A percentile compares a stretch with the other conserved stretches of the same genome.
Evolutionary conservation across 2,113 vertebrate genomes (phyloP).

Genomic region (Tychaedon coryphoeus): DNA sequence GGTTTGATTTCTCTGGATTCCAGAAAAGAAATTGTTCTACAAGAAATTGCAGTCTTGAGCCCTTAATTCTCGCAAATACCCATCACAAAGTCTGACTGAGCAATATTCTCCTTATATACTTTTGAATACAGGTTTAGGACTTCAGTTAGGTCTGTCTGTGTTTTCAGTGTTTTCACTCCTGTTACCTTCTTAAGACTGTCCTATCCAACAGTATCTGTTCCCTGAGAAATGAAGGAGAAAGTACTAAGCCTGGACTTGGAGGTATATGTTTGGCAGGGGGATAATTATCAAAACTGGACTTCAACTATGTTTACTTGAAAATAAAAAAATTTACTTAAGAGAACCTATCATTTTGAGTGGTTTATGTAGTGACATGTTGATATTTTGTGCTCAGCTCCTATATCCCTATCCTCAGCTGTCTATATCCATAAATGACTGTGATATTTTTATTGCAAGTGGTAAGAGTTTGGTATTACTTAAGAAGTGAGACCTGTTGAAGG

Average conservation of each 20-base stretch:
- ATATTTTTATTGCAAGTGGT: not conserved
- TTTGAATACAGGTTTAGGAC: not conserved
- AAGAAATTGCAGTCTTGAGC: not conserved
- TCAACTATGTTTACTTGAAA: not conserved
- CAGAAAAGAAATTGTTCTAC: not conserved
- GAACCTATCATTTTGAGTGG: not conserved
- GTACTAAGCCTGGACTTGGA: too few relatives aligned
- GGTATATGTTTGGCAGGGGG: accelerated
- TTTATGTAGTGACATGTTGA: not conserved
- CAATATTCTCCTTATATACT: not conserved
- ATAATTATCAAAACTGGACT: not conserved
- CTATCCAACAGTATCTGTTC: not conserved
- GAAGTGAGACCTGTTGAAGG: not conserved
- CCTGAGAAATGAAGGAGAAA: not conserved
- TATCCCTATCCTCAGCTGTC: too few relatives aligned
- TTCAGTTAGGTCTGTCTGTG: not conserved
- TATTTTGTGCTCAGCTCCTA: not conserved
- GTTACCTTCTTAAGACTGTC: not conserved
- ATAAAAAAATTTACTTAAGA: not conserved
- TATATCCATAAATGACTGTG: not conserved
- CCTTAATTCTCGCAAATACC: not conserved
- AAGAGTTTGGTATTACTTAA: not conserved
- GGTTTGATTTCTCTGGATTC: not conserved
- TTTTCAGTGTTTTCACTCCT: not conserved
- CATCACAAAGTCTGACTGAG: not conserved